Base-by-base conservation (phyloP, 2,888 invertebrate species). In the Athalia cordata region DNA sequence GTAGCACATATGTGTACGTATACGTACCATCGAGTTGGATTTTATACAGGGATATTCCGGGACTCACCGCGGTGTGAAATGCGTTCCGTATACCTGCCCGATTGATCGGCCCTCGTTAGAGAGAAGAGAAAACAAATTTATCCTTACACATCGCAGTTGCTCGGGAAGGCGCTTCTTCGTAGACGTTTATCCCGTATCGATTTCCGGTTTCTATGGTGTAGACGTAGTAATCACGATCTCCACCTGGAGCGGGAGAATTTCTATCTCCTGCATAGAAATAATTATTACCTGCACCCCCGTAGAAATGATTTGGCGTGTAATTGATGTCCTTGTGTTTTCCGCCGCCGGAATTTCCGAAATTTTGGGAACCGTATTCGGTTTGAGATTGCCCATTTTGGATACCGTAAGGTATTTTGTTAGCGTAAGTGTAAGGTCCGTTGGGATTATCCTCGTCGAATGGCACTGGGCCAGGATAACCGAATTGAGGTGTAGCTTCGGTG, bases 401-500 rank as follows among this genome's bases (percentile, higher is more conserved):
- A 9, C 45, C 52, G 11, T 68, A 55, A 55, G 43, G 68, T 49
- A 50, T 62, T 62, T 50, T 75, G 4, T 47, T 29, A 0, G 5
- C 29, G 29, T 75, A 50, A 62, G 7, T 62, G 45, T 59, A 49
- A 5, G 50, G 50, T 29, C n/a, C 43, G 45, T 75, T 75, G 29
- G 77, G 77, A 77, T 77, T 77, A 49, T 77, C 77, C 68, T 67
- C n/a, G 77, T 77, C 68, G 52, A 64, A 52, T 5, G 29, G 52
- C 3, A 13, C 13, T 13, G 49, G 45, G n/a, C 72, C 59, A 11
- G 57, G n/a, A 7, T 15, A 29, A 29, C 29, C 29, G 59, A 59
- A 59, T 13, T 72, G 47, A 8, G 59, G 13, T 0, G 29, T 13
- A 9, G 8, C 9, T 15, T 47, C 59, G 2, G 72, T 9, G 11